Evolutionary conservation across 2,888 invertebrate species (phyloP).

Genomic region (Eristalinus sepulchralis): DNA sequence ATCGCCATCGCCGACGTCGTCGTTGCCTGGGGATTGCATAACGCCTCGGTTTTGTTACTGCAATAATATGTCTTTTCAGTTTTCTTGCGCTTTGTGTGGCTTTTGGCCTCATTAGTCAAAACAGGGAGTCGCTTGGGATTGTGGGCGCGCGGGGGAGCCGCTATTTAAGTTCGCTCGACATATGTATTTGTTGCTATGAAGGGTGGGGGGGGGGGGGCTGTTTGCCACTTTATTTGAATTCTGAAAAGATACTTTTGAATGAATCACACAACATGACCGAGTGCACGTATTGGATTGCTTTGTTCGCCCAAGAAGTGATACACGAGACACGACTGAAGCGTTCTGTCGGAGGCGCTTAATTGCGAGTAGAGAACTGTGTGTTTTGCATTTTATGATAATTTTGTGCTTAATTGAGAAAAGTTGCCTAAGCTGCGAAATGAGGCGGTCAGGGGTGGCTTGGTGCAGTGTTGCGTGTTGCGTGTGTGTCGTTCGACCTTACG

Average conservation of each 20-base stretch:
- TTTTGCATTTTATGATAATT: not conserved
- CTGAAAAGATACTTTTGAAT: not conserved
- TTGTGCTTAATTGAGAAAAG: not conserved
- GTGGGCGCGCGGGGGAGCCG: not conserved
- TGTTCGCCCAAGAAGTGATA: not conserved
- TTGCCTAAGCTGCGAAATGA: not conserved
- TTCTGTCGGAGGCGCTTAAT: not conserved
- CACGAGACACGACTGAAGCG: not conserved
- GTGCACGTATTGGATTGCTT: not conserved
- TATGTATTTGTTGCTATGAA: not conserved
- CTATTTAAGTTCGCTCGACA: not conserved
- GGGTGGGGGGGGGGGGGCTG: too few relatives aligned
- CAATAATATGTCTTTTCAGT: constrained; percentile 7
- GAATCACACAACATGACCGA: not conserved
- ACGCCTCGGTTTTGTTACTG: constrained; percentile 38
- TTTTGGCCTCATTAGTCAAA: constrained; percentile 28
- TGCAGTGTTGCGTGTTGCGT: not conserved
- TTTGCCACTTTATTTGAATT: not conserved
- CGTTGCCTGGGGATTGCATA: constrained; percentile 48
- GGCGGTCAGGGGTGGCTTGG: not conserved
- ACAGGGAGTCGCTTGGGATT: not conserved
- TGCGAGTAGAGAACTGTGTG: not conserved
- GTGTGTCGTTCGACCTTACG: not conserved
- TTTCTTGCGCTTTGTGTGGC: not conserved
- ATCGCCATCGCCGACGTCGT: constrained; percentile 1